Conservation (phyloP, 2,797 vertebrate species). For the Apogon talboti region DNA sequence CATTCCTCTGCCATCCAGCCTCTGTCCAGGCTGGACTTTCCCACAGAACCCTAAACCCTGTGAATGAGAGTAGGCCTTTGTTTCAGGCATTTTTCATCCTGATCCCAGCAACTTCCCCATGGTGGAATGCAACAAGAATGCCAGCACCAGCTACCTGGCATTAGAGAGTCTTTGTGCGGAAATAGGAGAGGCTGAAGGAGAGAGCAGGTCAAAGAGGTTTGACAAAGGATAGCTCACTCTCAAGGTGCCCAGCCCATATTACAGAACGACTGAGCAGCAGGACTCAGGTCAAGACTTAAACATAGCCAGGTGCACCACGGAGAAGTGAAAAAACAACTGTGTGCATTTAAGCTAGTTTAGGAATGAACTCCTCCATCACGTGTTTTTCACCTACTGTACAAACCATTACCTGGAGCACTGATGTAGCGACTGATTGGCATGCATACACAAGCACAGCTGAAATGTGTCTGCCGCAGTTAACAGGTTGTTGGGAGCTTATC, state of each 20-base stretch:
- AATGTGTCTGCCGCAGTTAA: conserved; percentile 61
- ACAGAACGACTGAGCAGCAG: conserved; percentile 33
- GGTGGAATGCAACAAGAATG: conserved; percentile 85
- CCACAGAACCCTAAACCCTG: conserved; percentile 83
- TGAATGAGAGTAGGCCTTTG: conserved; percentile 84
- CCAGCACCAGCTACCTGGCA: conserved; percentile 82
- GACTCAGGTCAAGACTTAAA: conserved; percentile 47
- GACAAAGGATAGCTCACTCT: conserved; percentile 75
- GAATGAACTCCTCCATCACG: conserved; percentile 21
- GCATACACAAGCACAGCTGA: conserved; percentile 58
- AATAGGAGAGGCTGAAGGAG: conserved; percentile 81
- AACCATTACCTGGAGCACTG: conserved; percentile 74
- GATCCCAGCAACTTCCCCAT: conserved; percentile 84
- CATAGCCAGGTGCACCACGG: conserved; percentile 39
- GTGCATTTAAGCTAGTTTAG: conserved; percentile 49
- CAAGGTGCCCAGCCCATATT: conserved; percentile 67
- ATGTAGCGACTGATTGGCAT: conserved; percentile 72
- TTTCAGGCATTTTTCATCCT: conserved; percentile 83
- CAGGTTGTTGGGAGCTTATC: conserved; percentile 71
- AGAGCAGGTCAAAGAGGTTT: conserved; percentile 79
- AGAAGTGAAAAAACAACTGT: conserved; percentile 37
- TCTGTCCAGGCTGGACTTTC: conserved; percentile 82
- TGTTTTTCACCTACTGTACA: conserved; percentile 57
- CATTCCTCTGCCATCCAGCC: conserved; percentile 82
- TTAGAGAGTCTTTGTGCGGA: conserved; percentile 82